Base-by-base conservation (phyloP, 2,888 invertebrate species). In the Chaetoderma sp. region DNA sequence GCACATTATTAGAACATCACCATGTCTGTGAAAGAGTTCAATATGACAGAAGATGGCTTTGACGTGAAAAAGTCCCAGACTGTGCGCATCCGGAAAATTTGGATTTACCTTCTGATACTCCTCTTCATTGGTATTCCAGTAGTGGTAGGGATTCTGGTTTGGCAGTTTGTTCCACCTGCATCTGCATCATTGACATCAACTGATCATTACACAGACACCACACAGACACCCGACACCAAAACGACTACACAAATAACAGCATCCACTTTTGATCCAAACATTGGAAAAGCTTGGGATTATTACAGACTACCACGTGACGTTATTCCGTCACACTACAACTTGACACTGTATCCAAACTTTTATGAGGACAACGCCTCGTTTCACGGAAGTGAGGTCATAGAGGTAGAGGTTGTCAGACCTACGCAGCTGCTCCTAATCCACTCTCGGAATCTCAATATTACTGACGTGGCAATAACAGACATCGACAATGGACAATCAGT, bases 271-370 rank as follows among this genome's bases (percentile, higher is more conserved):
- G 47, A 49, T 6, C 55, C 62, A 27, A 63, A 68, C 2, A 64
- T 52, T 0, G 59, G 70, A 13, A 75, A 78, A 60, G 80, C 80
- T 0, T 83, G 83, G 83, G 70, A 70, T 36, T 72, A 88, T 62
- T 88, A 89, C 71, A 89, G 92, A 45, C 85, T 94, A 13, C 91
- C 92, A 1, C 86, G 84, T 36, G 81, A 89, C 45, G 86, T 92
- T 0, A 80, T 87, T 30, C 94, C 94, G 0, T 77, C 83, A 21
- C 89, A 90, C 67, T 94, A 94, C 81, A 90, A 92, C 74, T 86
- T 94, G 3, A 88, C 87, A 56, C 85, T 94, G 36, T 87, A 89
- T 79, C 94, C 94, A 0, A 86, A 93, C 76, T 86, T 92, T 68
- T 85, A 89, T 69, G 81, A 89, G 77, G 89, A 89, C 65, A 80